These are phyloP conservation scores for Trachelus troglodyta DNA, from an alignment of 2,888 invertebrate genomes.

Conservation along the genomic window DNA sequence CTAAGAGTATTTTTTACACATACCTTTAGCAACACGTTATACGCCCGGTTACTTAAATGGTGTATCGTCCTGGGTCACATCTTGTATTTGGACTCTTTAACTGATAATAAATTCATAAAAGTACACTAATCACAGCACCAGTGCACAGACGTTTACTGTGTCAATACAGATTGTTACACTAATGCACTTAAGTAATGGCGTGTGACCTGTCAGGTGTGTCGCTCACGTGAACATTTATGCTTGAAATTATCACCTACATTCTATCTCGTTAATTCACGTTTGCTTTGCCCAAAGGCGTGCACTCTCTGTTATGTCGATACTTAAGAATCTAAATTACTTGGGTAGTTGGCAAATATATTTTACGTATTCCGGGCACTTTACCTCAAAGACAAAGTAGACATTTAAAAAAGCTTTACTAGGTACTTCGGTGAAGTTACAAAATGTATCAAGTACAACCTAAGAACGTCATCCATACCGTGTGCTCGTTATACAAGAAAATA, in stretches of 20 bases:
- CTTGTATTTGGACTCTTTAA: neutral
- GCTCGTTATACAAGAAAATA: neutral
- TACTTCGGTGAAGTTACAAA: neutral
- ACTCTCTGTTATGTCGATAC: neutral
- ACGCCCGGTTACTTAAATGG: neutral
- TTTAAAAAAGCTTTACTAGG: neutral
- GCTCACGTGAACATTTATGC: neutral
- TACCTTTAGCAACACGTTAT: neutral
- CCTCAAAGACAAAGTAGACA: neutral
- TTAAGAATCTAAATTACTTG: neutral
- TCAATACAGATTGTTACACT: neutral
- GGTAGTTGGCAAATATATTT: neutral
- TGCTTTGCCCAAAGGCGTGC: neutral
- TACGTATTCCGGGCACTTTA: neutral
- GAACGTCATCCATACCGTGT: neutral
- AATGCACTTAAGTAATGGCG: neutral
- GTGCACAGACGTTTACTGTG: neutral
- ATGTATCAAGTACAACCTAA: neutral
- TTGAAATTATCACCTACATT: neutral
- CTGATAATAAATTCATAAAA: neutral
- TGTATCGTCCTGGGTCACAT: neutral
- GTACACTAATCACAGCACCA: neutral
- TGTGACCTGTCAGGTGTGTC: neutral
- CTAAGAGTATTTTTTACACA: neutral
- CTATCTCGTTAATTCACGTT: neutral